These are phyloP conservation scores for Stichopus horrens DNA, from an alignment of 53 echinoderm and acorn worm species.

Conservation along the genomic window DNA sequence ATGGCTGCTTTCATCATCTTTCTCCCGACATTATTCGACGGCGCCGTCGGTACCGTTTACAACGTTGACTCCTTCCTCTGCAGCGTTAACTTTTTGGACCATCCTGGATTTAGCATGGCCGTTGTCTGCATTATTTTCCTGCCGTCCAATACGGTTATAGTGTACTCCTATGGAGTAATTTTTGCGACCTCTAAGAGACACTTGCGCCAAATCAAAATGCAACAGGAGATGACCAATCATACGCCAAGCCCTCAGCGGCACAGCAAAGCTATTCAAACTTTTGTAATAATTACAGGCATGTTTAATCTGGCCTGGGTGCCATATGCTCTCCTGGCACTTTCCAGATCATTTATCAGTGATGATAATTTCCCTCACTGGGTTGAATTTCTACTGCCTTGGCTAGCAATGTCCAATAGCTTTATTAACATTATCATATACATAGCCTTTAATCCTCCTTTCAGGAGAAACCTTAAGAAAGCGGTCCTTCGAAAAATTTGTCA, in stretches of 20 bases:
- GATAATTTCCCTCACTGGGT: conserved; percentile 44
- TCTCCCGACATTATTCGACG: neutral
- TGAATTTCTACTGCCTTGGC: conserved; percentile 48
- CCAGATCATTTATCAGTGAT: neutral
- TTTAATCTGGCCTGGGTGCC: conserved; percentile 57
- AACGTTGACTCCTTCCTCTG: conserved; percentile 51
- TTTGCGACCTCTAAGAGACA: neutral
- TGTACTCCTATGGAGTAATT: conserved; percentile 13
- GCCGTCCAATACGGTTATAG: conserved; percentile 36
- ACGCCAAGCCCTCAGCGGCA: neutral
- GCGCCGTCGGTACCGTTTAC: conserved; percentile 39
- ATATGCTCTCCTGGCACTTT: conserved; percentile 27
- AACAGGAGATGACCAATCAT: neutral
- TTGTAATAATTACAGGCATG: conserved; percentile 42
- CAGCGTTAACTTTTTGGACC: conserved; percentile 35
- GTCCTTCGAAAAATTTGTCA: conserved; percentile 6
- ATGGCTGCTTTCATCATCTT: neutral
- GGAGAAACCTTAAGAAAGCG: conserved; percentile 6
- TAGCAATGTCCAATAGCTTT: conserved; percentile 53
- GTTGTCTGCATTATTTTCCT: neutral
- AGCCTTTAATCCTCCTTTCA: conserved; percentile 22
- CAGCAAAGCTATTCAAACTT: conserved; percentile 48
- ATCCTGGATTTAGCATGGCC: neutral
- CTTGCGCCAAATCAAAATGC: conserved; percentile 24
- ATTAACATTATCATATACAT: conserved; percentile 42